Conservation (phyloP, 1,140 invertebrate genomes). For the Kradibia gibbosae region DNA sequence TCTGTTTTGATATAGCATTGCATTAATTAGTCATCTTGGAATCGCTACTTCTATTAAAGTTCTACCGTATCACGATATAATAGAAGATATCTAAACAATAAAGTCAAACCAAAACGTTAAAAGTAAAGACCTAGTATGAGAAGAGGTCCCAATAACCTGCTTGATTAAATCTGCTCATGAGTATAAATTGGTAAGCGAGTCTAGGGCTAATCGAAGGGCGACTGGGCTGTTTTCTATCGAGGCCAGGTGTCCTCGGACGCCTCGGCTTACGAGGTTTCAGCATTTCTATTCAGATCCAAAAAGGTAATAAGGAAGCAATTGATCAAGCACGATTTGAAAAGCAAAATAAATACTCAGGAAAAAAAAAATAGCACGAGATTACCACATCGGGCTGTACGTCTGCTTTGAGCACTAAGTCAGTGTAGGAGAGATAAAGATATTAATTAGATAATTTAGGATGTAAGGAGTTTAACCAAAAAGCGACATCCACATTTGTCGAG, state of each 20-base stretch:
- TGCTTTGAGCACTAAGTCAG: neutral
- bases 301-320: neutral
- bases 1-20: conserved; percentile 50
- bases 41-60: conserved; percentile 47
- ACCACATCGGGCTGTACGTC: conserved; percentile 18
- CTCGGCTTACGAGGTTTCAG: conserved; percentile 19
- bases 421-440: conserved; percentile 20
- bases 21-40: conserved; percentile 50
- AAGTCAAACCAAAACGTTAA: conserved; percentile 20
- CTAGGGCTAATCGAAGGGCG: conserved; percentile 28
- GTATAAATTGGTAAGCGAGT: conserved; percentile 43
- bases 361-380: conserved; percentile 13
- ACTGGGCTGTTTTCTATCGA: conserved; percentile 14
- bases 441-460: conserved; percentile 7
- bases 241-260: conserved; percentile 40
- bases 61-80: conserved; percentile 47
- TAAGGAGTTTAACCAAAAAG: conserved; percentile 3
- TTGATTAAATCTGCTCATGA: conserved; percentile 31
- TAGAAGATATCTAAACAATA: conserved; percentile 44
- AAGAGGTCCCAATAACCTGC: conserved; percentile 35
- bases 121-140: conserved; percentile 41
- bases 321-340: neutral
- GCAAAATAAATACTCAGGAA: conserved; percentile 31
- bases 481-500: neutral
- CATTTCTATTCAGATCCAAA: conserved; percentile 27